Percentiles rank a stretch among this genome's conserved stretches.
phyloP scores from a whole-genome alignment of 2,888 invertebrate species.

The Erpobdella octoculata region DNA sequence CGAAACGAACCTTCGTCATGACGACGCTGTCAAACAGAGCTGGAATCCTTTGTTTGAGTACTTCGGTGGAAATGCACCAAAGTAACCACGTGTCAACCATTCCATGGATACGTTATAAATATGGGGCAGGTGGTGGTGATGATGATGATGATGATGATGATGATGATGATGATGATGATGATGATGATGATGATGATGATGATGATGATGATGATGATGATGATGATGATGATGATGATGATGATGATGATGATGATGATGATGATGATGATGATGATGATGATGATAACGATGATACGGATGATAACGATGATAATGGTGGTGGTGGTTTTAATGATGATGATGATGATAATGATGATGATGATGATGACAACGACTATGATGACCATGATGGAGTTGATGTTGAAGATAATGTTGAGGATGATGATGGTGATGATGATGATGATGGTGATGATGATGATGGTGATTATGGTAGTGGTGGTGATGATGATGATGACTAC shows the following conservation, averaged over 20 bases:
- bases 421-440: neutral
- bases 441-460: neutral
- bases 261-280: neutral
- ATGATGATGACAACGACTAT: neutral
- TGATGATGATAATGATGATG: neutral
- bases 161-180: constrained; percentile 20
- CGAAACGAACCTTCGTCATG: neutral
- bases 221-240: constrained; percentile 20
- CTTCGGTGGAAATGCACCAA: no score
- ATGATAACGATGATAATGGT: constrained; percentile 1
- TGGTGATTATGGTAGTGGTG: neutral
- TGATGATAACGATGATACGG: neutral
- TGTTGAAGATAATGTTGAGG: neutral
- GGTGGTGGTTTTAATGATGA: neutral
- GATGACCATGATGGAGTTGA: constrained; percentile 1
- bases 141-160: constrained; percentile 17
- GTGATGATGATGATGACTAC: neutral
- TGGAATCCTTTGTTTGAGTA: no score
- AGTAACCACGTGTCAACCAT: no score
- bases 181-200: constrained; percentile 29
- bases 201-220: constrained; percentile 30
- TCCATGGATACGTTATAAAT: no score
- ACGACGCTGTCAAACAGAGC: neutral
- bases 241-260: neutral
- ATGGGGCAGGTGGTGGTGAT: neutral